Evolutionary conservation across 1,140 invertebrate genomes (phyloP), one percentile per base, ranked within the genome.

Genomic region (Bombus waltoni): DNA sequence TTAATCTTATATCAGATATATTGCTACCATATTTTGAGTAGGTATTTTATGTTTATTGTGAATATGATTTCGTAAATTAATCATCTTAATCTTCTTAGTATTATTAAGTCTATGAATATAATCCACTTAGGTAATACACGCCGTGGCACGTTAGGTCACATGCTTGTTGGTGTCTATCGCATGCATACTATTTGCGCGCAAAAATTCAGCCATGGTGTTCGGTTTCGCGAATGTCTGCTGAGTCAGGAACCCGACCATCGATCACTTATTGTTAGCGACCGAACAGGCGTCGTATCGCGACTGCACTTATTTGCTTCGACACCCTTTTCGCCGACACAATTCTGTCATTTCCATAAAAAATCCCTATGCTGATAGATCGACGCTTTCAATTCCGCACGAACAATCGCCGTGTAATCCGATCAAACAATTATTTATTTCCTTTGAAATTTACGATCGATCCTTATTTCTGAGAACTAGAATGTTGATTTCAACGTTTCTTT

Each of bases 271-370:
- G 84, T 88, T 88, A 90, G 89, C 40, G 84, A 84, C 47, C 87
- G 47, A 88, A 81, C 84, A 77, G 75, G 74, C 87, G 68, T 90
- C 71, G 70, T 90, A 84, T 91, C 87, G 83, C 75, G 68, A 72
- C 84, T 89, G 87, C 86, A 77, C 84, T 90, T 88, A 91, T 91
- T 90, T 87, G 89, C 81, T 38, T 85, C 87, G 89, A 91, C 89
- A 91, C 84, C 83, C 87, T 88, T 75, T 81, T 90, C 74, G 44
- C 72, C 82, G 80, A 79, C 89, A 86, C 86, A 72, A 86, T 90
- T 90, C 89, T 88, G 84, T 88, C 89, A 87, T 90, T 88, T 79
- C 70, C 74, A 74, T 88, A 81, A 90, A 90, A 90, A 90, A 47
- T 77, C n/a, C 47, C 42, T 59, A 62, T 72, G 28, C 38, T 65